Conservation (phyloP, 2,888 invertebrate species). For the Rhimphoctona megacephalus region DNA sequence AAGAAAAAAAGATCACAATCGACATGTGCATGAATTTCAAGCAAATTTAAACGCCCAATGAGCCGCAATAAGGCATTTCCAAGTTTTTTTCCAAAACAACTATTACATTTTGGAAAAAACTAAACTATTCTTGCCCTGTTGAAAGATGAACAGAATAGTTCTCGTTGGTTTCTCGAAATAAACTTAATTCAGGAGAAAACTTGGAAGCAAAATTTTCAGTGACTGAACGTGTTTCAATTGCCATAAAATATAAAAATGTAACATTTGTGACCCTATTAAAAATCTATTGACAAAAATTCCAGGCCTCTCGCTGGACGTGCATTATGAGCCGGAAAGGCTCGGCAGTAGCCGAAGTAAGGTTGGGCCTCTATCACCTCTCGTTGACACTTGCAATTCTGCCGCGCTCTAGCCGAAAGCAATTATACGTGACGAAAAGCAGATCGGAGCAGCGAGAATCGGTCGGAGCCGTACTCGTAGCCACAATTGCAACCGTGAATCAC, state of each 20-base stretch:
- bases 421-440: constrained; percentile 56
- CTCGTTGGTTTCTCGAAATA: background rate
- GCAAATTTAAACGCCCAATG: too few relatives aligned
- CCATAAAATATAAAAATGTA: background rate
- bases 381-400: constrained; percentile 90
- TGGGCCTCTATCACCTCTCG: constrained; percentile 92
- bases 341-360: constrained; percentile 89
- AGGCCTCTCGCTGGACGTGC: constrained; percentile 91
- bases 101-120: background rate
- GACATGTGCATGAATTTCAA: background rate
- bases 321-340: constrained; percentile 91
- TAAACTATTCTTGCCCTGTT: background rate
- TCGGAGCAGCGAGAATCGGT: constrained; percentile 57
- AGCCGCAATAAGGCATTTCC: too few relatives aligned
- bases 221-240: background rate
- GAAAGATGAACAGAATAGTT: background rate
- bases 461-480: constrained; percentile 60
- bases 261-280: background rate
- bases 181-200: background rate
- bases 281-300: constrained; percentile 72
- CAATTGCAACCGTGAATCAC: constrained; percentile 53
- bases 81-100: too few relatives aligned
- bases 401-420: constrained; percentile 87
- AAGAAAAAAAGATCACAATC: background rate
- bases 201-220: background rate